Evolutionary conservation across 1,140 invertebrate species (phyloP), one percentile per base, ranked within the genome.

Genomic region (Magallana gigas): DNA sequence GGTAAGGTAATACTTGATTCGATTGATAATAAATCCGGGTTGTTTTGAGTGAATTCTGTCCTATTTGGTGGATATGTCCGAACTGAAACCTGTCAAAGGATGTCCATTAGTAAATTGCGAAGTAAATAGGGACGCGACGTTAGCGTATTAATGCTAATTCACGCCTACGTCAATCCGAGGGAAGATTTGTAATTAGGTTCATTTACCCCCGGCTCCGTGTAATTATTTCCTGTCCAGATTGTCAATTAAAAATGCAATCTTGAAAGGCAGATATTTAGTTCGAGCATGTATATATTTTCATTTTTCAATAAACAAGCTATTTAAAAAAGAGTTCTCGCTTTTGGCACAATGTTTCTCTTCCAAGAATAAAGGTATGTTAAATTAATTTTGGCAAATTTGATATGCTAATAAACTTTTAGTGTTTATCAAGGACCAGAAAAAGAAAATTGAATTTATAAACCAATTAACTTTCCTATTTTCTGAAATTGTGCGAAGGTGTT

Each of bases 141-240:
- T 29, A 29, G 36, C 68, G 36, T 76, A 48, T 64, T 76, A 76
- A 76, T 36, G 68, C 11, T 76, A 29, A 76, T 29, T 12, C 68
- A 18, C 23, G 29, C 23, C 18, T 3, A 23, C 23, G 68, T 29
- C 23, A 11, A 29, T 16, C n/a, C 60, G 60, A 29, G 68, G 23
- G 68, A 36, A 29, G 36, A 68, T 4, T 18, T 68, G 64, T 68
- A n/a, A 68, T 68, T 68, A 23, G 23, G 23, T 23, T 18, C 9
- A 29, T 68, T 23, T 29, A 76, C 36, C 36, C 5, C 36, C 36
- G 36, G 0, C 14, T 76, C 7, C 68, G 29, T 23, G 16, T 64
- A n/a, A 29, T 76, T 76, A 36, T 29, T 76, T 76, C 68, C 68
- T 76, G 23, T 76, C 18, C 18, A 76, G 23, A 76, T 76, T 76